These are phyloP conservation scores for Cyrtodaria siliqua DNA, from an alignment of 2,888 invertebrate species.

Conservation along the genomic window DNA sequence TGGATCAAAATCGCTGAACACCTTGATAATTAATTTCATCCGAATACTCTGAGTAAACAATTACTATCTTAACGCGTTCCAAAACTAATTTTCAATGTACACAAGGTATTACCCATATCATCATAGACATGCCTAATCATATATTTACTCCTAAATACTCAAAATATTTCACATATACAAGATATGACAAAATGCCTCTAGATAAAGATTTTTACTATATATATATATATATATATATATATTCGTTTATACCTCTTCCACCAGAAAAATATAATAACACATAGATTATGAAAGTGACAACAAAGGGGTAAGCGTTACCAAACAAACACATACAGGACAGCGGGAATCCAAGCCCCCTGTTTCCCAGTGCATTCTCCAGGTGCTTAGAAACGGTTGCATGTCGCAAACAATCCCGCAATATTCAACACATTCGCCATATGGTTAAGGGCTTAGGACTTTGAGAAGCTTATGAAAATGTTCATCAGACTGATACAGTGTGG, in stretches of 20 bases:
- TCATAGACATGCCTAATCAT: conserved; percentile 53
- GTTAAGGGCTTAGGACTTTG: conserved; percentile 52
- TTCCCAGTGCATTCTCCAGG: conserved; percentile 55
- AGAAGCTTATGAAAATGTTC: conserved; percentile 53
- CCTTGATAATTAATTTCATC: not conserved
- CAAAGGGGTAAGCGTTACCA: conserved; percentile 1
- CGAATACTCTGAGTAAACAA: conserved; percentile 6
- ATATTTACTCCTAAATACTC: conserved; percentile 23
- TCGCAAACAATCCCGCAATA: conserved; percentile 61
- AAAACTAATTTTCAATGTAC: conserved; percentile 21
- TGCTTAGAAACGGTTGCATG: conserved; percentile 64
- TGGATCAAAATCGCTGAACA: not conserved
- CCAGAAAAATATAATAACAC: too few relatives aligned
- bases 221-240: too few relatives aligned
- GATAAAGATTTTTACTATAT: too few relatives aligned
- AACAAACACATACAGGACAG: not conserved
- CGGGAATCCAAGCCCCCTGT: conserved; percentile 32
- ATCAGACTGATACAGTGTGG: conserved; percentile 31
- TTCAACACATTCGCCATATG: conserved; percentile 61
- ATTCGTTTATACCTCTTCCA: too few relatives aligned
- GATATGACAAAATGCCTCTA: conserved; percentile 27
- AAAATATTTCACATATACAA: conserved; percentile 31
- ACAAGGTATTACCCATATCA: conserved; percentile 22
- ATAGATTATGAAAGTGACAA: conserved; percentile 26
- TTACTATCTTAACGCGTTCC: conserved; percentile 23